These are phyloP conservation scores for Lates calcarifer DNA, from an alignment of 2,113 vertebrate genomes.

Conservation along the genomic window DNA sequence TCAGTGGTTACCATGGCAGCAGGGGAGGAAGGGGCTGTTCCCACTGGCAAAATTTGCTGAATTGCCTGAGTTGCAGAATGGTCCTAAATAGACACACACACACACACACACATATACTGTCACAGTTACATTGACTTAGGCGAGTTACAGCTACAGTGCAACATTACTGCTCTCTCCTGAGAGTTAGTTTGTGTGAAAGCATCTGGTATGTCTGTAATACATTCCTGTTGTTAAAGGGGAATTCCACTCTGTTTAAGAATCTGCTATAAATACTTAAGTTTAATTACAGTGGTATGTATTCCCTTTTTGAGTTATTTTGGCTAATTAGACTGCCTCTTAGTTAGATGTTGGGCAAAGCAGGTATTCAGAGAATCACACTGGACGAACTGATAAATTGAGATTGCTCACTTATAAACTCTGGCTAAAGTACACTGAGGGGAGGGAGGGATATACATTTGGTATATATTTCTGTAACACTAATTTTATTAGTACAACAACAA, in stretches of 20 bases:
- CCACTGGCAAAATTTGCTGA: constrained; percentile 50
- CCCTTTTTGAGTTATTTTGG: background rate
- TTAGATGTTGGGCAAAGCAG: background rate
- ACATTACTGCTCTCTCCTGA: constrained; percentile 6
- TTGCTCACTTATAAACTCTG: background rate
- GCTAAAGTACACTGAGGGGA: background rate
- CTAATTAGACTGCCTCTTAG: constrained; percentile 5
- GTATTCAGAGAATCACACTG: background rate
- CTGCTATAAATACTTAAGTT: constrained; percentile 21
- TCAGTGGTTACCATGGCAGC: constrained; percentile 69
- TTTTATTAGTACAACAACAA: too few species aligned
- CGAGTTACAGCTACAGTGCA: background rate
- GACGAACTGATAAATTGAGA: background rate
- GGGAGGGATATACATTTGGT: background rate
- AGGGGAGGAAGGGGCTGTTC: constrained; percentile 40
- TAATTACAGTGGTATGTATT: constrained; percentile 27
- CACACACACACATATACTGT: background rate
- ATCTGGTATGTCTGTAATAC: constrained; percentile 19
- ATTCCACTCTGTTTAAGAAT: constrained; percentile 40
- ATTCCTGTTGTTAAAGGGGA: constrained; percentile 47
- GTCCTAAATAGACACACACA: constrained; percentile 24
- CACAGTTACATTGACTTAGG: background rate
- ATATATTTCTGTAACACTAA: background rate
- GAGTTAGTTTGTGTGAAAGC: constrained; percentile 12
- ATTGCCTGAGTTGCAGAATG: constrained; percentile 52